Base-by-base conservation (phyloP, 1,140 invertebrate genomes). In the Latrodectus geometricus region DNA sequence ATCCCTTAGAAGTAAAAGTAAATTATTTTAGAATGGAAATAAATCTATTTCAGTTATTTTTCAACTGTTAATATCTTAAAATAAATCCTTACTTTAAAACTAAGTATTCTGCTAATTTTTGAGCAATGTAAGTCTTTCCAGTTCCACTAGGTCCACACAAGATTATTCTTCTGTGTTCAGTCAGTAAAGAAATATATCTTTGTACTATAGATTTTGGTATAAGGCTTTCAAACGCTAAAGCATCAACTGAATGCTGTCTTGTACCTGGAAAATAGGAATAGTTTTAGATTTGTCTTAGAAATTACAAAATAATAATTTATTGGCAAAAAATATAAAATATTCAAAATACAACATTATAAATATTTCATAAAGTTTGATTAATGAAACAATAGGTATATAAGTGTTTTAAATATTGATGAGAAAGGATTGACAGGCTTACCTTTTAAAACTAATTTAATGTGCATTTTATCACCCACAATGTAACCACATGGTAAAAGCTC, bases 181-280 rank as follows among this genome's bases (percentile, higher is more conserved):
- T 94, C 73, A 99, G 91, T 68, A 98, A 92, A 8, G 96, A 95
- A 8, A 97, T 94, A 89, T 97, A 97, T 91, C 97, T 94, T 92
- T 99, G 97, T 76, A 99, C 95, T 89, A 99, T 97, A 88, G 96
- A 96, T 92, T 97, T 96, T 83, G 98, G 98, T 91, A 99, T 98
- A 66, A 99, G 93, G 23, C 97, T 98, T 90, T 99, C 97, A 90
- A 99, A 98, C 0, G 97, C 96, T 76, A 99, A 92, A 87, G 96
- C 96, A 88, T 98, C 98, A 49, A 99, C 95, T 88, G 95, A 95
- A 86, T 96, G 93, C 88, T 98, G 96, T 81, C 96, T 94, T 88
- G 97, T 97, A 70, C 93, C 91, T 92, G 73, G 35, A 86, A 75
- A 70, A 56, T 35, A 54, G 5, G 23, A 83, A 83, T 17, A 83